Percentiles rank a stretch among this genome's conserved stretches.
Evolutionary conservation across 2,113 vertebrate species (phyloP).

Genomic region (Cyanoderma ruficeps): DNA sequence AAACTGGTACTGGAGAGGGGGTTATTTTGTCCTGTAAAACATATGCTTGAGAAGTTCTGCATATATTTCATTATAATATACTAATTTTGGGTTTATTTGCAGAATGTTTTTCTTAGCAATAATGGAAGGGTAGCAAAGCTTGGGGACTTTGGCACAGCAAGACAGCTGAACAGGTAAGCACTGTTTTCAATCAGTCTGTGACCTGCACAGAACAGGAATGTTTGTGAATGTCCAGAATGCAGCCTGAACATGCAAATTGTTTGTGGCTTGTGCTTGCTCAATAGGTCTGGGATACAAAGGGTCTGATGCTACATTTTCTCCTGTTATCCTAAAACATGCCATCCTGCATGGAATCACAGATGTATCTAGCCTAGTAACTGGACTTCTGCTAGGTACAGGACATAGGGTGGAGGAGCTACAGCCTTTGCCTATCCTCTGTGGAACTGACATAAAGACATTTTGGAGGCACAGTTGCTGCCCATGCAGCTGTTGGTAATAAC

Average conservation of each 20-base stretch:
- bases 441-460: not conserved
- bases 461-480: not conserved
- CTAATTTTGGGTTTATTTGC: slow-evolving; percentile 18
- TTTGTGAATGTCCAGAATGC: not conserved
- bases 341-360: not conserved
- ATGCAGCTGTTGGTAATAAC: not conserved
- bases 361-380: not conserved
- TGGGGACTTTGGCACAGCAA: slow-evolving; percentile 94
- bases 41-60: not conserved
- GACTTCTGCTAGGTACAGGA: not conserved
- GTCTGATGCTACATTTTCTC: not conserved
- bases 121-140: slow-evolving; percentile 86
- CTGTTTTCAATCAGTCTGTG: not conserved
- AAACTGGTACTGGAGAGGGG: not conserved
- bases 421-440: not conserved
- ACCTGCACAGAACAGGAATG: not conserved
- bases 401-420: not conserved
- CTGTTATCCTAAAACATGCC: not conserved
- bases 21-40: not conserved
- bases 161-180: slow-evolving; percentile 88
- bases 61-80: not conserved
- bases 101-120: slow-evolving; percentile 92
- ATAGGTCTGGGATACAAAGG: not conserved
- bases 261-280: not conserved
- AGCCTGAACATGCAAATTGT: not conserved